A percentile compares a stretch with the other conserved stretches of the same genome.
These are phyloP conservation scores for Sycophila sp. DNA, from an alignment of 1,140 invertebrate species.

Conservation along the genomic window DNA sequence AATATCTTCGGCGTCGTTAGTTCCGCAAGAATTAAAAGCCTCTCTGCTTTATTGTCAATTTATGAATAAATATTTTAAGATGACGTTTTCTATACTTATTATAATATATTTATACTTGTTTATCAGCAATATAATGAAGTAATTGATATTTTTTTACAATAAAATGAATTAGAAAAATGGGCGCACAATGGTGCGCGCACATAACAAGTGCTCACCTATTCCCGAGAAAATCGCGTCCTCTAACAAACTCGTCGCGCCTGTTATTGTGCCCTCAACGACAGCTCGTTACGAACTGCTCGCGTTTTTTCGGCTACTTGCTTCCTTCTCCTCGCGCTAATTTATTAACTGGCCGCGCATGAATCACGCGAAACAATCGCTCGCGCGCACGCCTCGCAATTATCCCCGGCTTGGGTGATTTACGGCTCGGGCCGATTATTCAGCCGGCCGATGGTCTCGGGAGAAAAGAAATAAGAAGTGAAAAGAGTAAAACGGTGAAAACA, in stretches of 20 bases:
- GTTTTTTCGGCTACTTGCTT: constrained; percentile 19
- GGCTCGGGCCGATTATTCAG: constrained; percentile 16
- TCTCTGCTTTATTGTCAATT: too few relatives aligned
- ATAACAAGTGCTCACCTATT: too few relatives aligned
- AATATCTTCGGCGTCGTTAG: too few relatives aligned
- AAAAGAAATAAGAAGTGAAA: neutral
- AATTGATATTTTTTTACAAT: too few relatives aligned
- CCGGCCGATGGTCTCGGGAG: too few relatives aligned
- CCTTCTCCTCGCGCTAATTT: constrained; percentile 3
- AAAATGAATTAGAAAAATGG: too few relatives aligned
- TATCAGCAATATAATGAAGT: too few relatives aligned
- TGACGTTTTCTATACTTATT: too few relatives aligned
- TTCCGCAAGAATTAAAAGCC: too few relatives aligned
- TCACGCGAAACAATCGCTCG: constrained; percentile 21
- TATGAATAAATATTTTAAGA: too few relatives aligned
- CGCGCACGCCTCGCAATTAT: constrained; percentile 14
- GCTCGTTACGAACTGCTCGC: neutral
- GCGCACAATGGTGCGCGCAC: too few relatives aligned
- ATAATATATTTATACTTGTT: too few relatives aligned
- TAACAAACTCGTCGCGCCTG: neutral
- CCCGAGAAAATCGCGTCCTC: neutral
- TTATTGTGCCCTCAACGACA: neutral
- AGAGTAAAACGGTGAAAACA: neutral
- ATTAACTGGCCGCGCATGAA: constrained; percentile 22
- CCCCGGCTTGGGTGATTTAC: constrained; percentile 17